phyloP scores from a whole-genome alignment of 2,113 vertebrate species.

The Mormoops blainvillei region DNA sequence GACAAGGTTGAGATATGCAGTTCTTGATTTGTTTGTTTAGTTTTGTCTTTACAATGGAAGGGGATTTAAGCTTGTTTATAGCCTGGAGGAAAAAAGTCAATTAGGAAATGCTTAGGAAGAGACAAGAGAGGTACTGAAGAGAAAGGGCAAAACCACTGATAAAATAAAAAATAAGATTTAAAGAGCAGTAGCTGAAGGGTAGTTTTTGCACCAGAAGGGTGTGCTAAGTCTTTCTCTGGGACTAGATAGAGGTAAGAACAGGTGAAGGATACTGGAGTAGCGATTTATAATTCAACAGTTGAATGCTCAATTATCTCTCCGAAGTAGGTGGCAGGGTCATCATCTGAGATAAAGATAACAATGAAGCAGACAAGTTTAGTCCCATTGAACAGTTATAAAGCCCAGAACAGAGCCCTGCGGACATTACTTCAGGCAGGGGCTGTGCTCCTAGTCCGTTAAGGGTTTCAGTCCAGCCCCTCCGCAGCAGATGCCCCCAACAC shows the following conservation, averaged over 20 bases:
- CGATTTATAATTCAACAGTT: background rate
- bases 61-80: background rate
- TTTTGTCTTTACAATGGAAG: background rate
- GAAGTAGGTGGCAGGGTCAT: background rate
- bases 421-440: accelerated
- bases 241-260: background rate
- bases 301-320: background rate
- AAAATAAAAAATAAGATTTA: background rate
- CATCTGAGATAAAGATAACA: background rate
- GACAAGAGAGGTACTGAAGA: background rate
- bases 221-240: background rate
- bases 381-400: background rate
- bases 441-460: background rate
- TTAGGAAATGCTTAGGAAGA: background rate
- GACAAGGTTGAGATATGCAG: background rate
- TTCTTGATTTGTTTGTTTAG: background rate
- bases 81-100: background rate
- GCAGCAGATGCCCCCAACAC: background rate
- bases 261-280: background rate
- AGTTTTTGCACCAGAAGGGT: background rate
- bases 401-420: too few relatives aligned
- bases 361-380: background rate
- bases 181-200: background rate
- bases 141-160: background rate
- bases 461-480: background rate